Evolutionary conservation across 2,797 vertebrate species (phyloP).

Genomic region (Bucorvus abyssinicus): DNA sequence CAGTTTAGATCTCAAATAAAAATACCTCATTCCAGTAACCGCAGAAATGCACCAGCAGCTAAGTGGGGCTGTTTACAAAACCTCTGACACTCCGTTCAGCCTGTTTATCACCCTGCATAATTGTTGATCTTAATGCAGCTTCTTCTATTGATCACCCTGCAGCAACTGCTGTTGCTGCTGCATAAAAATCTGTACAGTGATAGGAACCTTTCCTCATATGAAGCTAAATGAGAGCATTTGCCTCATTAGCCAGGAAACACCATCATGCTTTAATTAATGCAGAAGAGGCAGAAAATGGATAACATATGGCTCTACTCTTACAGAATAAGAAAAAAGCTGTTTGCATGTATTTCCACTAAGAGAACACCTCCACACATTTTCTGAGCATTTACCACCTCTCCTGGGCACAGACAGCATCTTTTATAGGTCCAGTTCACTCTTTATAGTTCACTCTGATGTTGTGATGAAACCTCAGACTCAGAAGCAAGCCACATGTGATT

Average conservation of each 20-base stretch:
- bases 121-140: background rate
- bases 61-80: background rate
- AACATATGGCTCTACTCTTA: background rate
- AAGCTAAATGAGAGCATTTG: background rate
- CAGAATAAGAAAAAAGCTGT: background rate
- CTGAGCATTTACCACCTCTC: background rate
- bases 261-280: constrained; percentile 50
- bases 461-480: background rate
- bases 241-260: constrained; percentile 55
- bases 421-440: background rate
- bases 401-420: background rate
- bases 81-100: background rate
- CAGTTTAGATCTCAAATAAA: background rate
- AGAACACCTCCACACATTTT: background rate
- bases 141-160: background rate
- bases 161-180: background rate
- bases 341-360: constrained; percentile 1
- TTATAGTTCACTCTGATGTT: background rate
- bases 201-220: constrained; percentile 23
- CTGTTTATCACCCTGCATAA: background rate
- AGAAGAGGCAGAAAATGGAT: constrained; percentile 23
- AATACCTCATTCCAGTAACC: background rate
- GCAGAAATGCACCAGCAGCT: background rate
- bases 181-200: background rate
- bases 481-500: background rate